Evolutionary conservation across 2,797 vertebrate species (phyloP), one percentile per base, ranked within the genome.

Genomic region (Liasis olivaceus): DNA sequence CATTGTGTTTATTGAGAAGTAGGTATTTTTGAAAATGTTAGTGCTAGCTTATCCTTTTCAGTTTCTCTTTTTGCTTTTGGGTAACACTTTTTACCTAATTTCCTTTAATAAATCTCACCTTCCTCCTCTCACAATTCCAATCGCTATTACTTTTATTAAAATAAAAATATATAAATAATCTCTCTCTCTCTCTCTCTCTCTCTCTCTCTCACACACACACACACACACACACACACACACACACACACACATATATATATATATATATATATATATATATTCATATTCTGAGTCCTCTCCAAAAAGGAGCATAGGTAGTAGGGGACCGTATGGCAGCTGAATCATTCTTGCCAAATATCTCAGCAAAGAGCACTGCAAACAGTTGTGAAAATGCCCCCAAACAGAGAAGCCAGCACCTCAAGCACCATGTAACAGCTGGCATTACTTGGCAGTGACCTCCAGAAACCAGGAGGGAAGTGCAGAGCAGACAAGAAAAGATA

Each of bases 351-450:
- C 56, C 90, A 91, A 87, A 86, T 63, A 87, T n/a, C 42, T 87
- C 64, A 91, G 42, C 63, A 24, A 58, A 63, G 15, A 87, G 58
- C 47, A 89, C 64, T 47, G 81, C 13, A 56, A 89, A 91, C 60
- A 85, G 31, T 89, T 91, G 84, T 87, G 88, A 89, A 64, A 89
- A 89, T 36, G 90, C 42, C 47, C 36, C 47, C 64, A 93, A 13
- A 60, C 81, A 72, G 63, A 63, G 77, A 47, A 72, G 42, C 84
- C 47, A 2, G 2, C 17, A 58, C 59, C 81, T 36, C 60, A 87
- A n/a, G 47, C 66, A 86, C 47, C 56, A 62, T 89, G 84, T 51
- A 93, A n/a, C 88, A 91, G 84, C 90, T 93, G 87, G 84, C 58
- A 87, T 64, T 47, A 77, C 47, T 93, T 93, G 88, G 84, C 84